Conservation (phyloP, 2,113 vertebrate genomes). For the Corvus moneduloides region DNA sequence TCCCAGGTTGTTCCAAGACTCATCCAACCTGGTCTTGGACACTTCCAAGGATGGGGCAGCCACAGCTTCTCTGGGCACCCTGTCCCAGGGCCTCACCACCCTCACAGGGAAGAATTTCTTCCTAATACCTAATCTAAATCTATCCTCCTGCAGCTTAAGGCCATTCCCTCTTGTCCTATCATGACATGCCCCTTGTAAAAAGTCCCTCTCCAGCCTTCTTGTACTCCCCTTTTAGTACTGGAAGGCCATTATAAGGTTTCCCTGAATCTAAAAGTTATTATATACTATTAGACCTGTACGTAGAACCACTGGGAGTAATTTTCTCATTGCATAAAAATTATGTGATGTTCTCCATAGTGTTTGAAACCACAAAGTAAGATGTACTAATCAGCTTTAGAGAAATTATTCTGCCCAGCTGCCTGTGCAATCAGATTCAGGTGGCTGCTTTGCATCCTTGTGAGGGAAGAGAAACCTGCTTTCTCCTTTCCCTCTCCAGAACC, state of each 20-base stretch:
- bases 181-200: not conserved
- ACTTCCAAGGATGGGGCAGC: not conserved
- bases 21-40: rapidly evolving
- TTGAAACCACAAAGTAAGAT: not conserved
- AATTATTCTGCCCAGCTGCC: not conserved
- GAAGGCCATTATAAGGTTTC: not conserved
- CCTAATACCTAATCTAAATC: not conserved
- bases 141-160: not conserved
- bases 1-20: not conserved
- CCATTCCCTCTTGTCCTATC: not conserved
- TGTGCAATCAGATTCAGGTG: not conserved
- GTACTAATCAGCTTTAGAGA: not conserved
- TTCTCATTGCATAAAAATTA: not conserved
- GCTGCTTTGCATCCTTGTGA: not conserved
- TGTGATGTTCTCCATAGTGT: not conserved
- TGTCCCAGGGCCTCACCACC: not conserved
- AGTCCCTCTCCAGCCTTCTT: not conserved
- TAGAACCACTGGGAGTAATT: not conserved
- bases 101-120: not conserved
- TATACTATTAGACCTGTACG: not conserved
- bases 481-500: not conserved
- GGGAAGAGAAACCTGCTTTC: not conserved
- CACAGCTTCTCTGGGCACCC: not conserved
- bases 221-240: not conserved
- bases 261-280: not conserved